Evolutionary conservation across 2,888 invertebrate genomes (phyloP), one percentile per base, ranked within the genome.

Genomic region (Mantis religiosa): DNA sequence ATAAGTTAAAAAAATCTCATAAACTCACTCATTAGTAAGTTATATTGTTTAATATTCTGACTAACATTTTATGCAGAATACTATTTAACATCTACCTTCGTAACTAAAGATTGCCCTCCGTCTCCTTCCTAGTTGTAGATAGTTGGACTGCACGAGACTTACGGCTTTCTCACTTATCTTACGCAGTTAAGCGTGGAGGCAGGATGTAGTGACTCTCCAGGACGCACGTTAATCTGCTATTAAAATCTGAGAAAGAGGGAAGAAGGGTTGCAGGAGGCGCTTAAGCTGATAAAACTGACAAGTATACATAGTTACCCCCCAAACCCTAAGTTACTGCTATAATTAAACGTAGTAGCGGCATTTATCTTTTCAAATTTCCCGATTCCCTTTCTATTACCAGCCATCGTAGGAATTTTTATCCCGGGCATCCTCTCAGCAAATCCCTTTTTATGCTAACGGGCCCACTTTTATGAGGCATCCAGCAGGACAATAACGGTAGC

Each of bases 241-340:
- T 86, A 86, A 86, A 86, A 71, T 81, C 54, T 14, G 27, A 47
- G 47, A 85, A 85, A 47, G 85, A 85, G 85, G 54, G 47, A 85
- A 85, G n/a, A 41, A 85, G 85, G 54, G 15, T n/a, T 27, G 47
- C 34, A 25, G 30, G 54, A 30, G 81, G 15, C 20, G 28, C 20
- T 41, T 85, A 81, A 86, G 71, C 85, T 54, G 85, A 85, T 86
- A 86, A 86, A 86, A 28, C 86, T 86, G 86, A 86, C 30, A 86
- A 86, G 85, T 85, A 54, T 86, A 86, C 81, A 41, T 28, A 86
- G 86, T 81, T 25, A 1, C 47, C 8, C 86, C 14, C 86, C 30
- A 81, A 86, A 86, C 71, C 28, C 28, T 86, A 86, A 30, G 25
- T 71, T 86, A 28, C 25, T 28, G 86, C 81, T 28, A 86, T 86